Evolutionary conservation across 1,140 invertebrate species (phyloP), one percentile per base, ranked within the genome.

Genomic region (Philotrypesis tridentata): DNA sequence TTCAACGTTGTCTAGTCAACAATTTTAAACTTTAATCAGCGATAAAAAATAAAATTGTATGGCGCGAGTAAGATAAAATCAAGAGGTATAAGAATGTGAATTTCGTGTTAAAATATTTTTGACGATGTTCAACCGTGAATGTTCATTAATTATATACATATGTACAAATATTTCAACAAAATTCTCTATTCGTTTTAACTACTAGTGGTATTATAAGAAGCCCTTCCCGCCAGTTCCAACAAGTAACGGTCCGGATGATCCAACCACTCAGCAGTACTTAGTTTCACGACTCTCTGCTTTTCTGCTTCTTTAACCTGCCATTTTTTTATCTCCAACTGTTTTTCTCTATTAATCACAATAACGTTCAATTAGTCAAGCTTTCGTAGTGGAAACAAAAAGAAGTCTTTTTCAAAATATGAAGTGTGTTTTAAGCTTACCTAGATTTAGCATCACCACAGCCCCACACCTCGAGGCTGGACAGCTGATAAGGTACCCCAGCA

Each of bases 241-340:
- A 98, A 92, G 89, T 96, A 95, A 82, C 97, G 94, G 92, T 98
- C 97, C 3, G 97, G 97, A 93, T 98, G 97, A 89, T 98, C 97
- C 84, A 97, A 93, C 97, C 97, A 98, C 88, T 97, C 97, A 25
- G 94, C 93, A 0, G 96, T 94, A 63, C 95, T 97, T 71, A 97
- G 89, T 89, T 97, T 97, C 5, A 97, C 95, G 27, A 93, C 93
- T 68, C 95, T 91, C 83, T 97, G 95, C 83, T 95, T 94, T 90
- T 98, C 97, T 0, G 95, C 95, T 91, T 98, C 96, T 87, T 95
- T 95, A 0, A 96, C 95, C 89, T 98, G 96, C 96, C 97, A 98
- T 85, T 97, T 96, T 89, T 97, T 97, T 80, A 97, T 95, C 84
- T 97, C 96, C 79, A 96, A 89, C 91, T 98, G 97, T 37, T 94